Base-by-base conservation (phyloP, 64 coral and sea anemone species). In the Stichodactyla helianthus region DNA sequence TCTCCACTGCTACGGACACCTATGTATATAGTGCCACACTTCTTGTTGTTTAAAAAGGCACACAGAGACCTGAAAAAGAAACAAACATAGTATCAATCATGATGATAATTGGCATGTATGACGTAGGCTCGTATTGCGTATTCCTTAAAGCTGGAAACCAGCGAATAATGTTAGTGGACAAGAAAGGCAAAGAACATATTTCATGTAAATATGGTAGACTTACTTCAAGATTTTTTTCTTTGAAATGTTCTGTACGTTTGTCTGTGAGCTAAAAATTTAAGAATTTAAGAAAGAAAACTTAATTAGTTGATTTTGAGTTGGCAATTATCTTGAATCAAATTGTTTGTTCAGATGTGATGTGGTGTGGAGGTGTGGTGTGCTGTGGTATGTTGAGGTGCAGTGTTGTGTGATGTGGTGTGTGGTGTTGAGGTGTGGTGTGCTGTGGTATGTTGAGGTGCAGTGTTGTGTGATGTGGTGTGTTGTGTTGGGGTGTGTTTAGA, bases 41-140 rank as follows among this genome's bases (percentile, higher is more conserved):
- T 95, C 8, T 83, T 88, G 59, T 89, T 92, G 61, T 99, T 99
- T 6, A 99, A 85, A 82, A 95, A 99, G 4, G 97, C 97, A 68
- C 97, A 99, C 10, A 94, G 53, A 2, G 86, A 18, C 85, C 97
- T 99, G 27, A 16, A 71, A 14, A 89, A 51, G 64, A 53, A 31
- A 50, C 26, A 0, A 51, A 20, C 20, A 65, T 65, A 65, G 56
- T 4, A 65, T 19, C 6, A 65, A 65, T 16, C 13, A 65, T 68
- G 6, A 20, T 14, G 9, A 20, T 15, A 50, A 6, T 62, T 18
- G 15, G 56, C 2, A 59, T 59, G 56, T 44, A 2, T 44, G 35
- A 44, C 35, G 35, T 44, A 44, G 1, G 35, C 35, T 44, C 35
- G 35, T 44, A 35, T 35, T 35, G 31, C 31, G 31, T 35, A 44